Percentiles rank a stretch among this genome's conserved stretches.
These are phyloP conservation scores for Corythornis cristatus DNA, from an alignment of 2,113 vertebrate species.

Conservation along the genomic window DNA sequence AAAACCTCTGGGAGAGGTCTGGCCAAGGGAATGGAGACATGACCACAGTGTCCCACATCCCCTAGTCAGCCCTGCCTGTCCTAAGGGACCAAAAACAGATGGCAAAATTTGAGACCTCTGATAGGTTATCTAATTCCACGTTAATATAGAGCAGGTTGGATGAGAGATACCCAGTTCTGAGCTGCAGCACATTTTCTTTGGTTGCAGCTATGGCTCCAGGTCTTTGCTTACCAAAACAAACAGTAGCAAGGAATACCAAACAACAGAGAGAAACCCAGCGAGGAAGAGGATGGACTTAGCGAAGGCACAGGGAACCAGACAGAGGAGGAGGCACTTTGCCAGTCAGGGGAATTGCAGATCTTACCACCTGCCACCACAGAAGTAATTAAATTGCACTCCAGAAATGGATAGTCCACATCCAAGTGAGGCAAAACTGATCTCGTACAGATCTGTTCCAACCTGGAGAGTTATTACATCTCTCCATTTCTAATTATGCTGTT, in stretches of 20 bases:
- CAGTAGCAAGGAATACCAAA: not conserved
- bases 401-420: constrained; percentile 61
- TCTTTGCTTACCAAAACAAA: not conserved
- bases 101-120: not conserved
- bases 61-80: not conserved
- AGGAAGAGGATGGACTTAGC: not conserved
- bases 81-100: not conserved
- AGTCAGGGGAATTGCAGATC: constrained; percentile 16
- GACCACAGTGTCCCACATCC: not conserved
- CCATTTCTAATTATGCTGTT: constrained; percentile 53
- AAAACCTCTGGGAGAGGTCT: not conserved
- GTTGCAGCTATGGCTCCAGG: not conserved
- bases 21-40: not conserved
- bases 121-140: not conserved
- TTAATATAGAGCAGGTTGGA: not conserved
- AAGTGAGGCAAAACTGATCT: constrained; percentile 56
- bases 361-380: constrained; percentile 51
- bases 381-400: constrained; percentile 55
- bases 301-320: not conserved
- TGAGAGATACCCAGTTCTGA: not conserved
- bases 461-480: constrained; percentile 66
- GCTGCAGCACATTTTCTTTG: not conserved
- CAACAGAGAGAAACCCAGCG: not conserved
- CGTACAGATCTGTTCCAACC: constrained; percentile 45
- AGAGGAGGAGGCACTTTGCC: constrained; percentile 6